phyloP scores from a whole-genome alignment of 2,888 invertebrate species.

The Nineta flava region DNA sequence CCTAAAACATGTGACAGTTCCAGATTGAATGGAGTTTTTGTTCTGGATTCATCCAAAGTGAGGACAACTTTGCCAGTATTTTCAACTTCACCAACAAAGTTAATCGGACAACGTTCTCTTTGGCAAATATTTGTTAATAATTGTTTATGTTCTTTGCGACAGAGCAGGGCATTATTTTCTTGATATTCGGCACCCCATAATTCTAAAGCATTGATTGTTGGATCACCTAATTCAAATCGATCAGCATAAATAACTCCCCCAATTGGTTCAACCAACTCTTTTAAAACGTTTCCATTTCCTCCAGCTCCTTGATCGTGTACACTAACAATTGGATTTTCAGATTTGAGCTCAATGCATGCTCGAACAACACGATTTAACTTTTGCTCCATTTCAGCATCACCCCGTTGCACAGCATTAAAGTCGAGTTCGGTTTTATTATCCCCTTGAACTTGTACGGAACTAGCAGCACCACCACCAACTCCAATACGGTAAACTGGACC shows the following conservation, averaged over 20 bases:
- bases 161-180: constrained; percentile 83
- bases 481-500: constrained; percentile 97
- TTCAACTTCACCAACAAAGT: constrained; percentile 84
- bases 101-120: constrained; percentile 84
- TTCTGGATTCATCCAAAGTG: constrained; percentile 48
- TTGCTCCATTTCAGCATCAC: constrained; percentile 98
- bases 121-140: constrained; percentile 54
- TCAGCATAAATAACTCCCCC: constrained; percentile 83
- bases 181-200: constrained; percentile 99
- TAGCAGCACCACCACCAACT: constrained; percentile 96
- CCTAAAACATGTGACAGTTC: constrained; percentile 80
- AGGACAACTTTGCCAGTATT: constrained; percentile 54
- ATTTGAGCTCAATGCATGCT: constrained; percentile 72
- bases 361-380: constrained; percentile 88
- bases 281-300: constrained; percentile 94
- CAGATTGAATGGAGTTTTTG: constrained; percentile 65
- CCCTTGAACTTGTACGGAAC: constrained; percentile 89
- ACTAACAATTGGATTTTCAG: constrained; percentile 75
- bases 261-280: constrained; percentile 88
- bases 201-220: constrained; percentile 82
- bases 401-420: constrained; percentile 93
- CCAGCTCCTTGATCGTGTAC: constrained; percentile 99
- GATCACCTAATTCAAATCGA: constrained; percentile 83
- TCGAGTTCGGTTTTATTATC: constrained; percentile 71
- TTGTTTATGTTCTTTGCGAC: constrained; percentile 45